Evolutionary conservation across 2,888 invertebrate species (phyloP), one percentile per base, ranked within the genome.

Genomic region (Timandra comae): DNA sequence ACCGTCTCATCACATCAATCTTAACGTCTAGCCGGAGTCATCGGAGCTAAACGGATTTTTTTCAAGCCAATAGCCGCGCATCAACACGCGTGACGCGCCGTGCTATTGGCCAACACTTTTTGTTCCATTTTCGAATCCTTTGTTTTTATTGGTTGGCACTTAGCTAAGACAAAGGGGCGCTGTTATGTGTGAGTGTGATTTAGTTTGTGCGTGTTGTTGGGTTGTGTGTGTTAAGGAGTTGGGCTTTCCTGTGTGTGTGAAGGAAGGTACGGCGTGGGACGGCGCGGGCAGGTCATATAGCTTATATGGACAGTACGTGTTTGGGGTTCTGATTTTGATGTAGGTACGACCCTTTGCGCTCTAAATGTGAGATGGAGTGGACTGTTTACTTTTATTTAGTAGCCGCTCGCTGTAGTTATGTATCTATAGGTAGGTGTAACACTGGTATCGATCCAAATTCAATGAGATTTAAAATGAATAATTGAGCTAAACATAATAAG

Each of bases 111-210:
- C 73, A 55, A 56, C 74, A 73, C 80, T 84, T 85, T 84, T 85
- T 85, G 84, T 84, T 81, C 78, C 76, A 80, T 82, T 82, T 84
- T 80, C 69, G 72, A 77, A 78, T 82, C 85, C 85, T 85, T 85
- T 85, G 85, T 85, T 85, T 85, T 85, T 85, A 85, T 85, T 85
- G 85, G 85, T 85, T 84, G 85, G 84, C 85, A 85, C 85, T 85
- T 84, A 81, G 78, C 79, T 85, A 85, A 85, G 84, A 85, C 85
- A 85, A 85, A 81, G 84, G 85, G 85, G 81, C 73, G 78, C 68
- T 59, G 54, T 46, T 54, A 44, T 73, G 78, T 77, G 75, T 80
- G 82, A 56, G 82, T 76, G 62, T 52, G 67, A 65, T 70, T 71
- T 70, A 68, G 67, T 63, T 58, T 26, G 35, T 59, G 56, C 52